Evolutionary conservation across 2,113 vertebrate genomes (phyloP).

Genomic region (Coptodon rendalli): DNA sequence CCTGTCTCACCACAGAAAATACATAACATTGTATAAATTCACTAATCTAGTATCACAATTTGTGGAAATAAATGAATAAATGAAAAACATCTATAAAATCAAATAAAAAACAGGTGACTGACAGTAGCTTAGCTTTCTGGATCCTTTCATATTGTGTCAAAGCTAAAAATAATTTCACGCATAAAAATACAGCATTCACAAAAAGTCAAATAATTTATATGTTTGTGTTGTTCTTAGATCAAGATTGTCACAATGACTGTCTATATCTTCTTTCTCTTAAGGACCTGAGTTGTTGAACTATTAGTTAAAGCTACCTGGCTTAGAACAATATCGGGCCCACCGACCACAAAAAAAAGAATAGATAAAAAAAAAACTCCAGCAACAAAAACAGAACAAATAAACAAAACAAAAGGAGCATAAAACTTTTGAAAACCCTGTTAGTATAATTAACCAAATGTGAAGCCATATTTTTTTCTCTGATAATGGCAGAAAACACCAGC

Average conservation of each 20-base stretch:
- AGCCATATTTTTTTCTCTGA: neutral
- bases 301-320: neutral
- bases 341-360: neutral
- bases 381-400: neutral
- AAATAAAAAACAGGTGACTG: neutral
- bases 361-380: rapidly evolving
- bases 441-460: neutral
- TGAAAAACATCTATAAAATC: neutral
- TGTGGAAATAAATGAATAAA: neutral
- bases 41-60: neutral
- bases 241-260: neutral
- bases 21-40: neutral
- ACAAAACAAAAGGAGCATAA: neutral
- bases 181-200: neutral
- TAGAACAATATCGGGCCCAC: rapidly evolving
- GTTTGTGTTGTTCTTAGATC: neutral
- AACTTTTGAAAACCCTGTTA: neutral
- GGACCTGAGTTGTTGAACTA: neutral
- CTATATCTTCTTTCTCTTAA: neutral
- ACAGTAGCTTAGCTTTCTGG: neutral
- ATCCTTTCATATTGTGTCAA: neutral
- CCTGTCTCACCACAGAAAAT: neutral
- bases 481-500: rapidly evolving
- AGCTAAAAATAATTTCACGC: rapidly evolving
- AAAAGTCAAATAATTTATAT: neutral